Conservation (phyloP, 64 coral and sea anemone genomes). For the Stichodactyla mertensii region DNA sequence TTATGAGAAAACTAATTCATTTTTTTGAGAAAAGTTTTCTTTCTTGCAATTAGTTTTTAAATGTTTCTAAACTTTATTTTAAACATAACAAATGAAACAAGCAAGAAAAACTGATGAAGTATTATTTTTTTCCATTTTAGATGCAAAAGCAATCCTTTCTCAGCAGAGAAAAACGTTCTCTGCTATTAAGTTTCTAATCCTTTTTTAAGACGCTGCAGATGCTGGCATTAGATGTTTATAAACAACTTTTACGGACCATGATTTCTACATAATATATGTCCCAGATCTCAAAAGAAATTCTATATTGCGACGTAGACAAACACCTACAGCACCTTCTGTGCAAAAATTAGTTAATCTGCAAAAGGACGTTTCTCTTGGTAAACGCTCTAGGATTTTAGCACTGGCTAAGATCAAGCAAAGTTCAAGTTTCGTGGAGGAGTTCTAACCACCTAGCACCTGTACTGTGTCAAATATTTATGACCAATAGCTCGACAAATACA, state of each 20-base stretch:
- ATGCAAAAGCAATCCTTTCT: no score
- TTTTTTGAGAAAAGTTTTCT: no score
- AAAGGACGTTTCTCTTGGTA: not conserved
- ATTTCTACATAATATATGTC: constrained; percentile 27
- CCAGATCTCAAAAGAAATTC: not conserved
- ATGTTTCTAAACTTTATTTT: no score
- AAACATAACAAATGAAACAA: no score
- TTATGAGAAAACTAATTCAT: no score
- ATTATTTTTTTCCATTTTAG: no score
- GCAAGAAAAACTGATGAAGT: no score
- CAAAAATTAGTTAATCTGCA: no score
- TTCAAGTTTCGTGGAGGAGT: not conserved
- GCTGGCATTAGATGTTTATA: not conserved
- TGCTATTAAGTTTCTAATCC: not conserved
- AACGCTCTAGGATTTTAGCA: not conserved
- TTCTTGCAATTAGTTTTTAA: no score
- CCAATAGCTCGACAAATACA: not conserved
- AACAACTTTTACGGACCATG: constrained; percentile 13
- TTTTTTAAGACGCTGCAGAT: not conserved
- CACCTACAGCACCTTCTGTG: no score
- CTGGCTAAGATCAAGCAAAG: not conserved
- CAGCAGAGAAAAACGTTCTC: no score
- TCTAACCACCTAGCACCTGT: not conserved
- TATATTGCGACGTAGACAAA: not conserved
- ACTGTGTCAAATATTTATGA: constrained; percentile 1